Evolutionary conservation across 35 echinoderm and acorn worm genomes (phyloP).

Genomic region (Holothuria glaberrima): DNA sequence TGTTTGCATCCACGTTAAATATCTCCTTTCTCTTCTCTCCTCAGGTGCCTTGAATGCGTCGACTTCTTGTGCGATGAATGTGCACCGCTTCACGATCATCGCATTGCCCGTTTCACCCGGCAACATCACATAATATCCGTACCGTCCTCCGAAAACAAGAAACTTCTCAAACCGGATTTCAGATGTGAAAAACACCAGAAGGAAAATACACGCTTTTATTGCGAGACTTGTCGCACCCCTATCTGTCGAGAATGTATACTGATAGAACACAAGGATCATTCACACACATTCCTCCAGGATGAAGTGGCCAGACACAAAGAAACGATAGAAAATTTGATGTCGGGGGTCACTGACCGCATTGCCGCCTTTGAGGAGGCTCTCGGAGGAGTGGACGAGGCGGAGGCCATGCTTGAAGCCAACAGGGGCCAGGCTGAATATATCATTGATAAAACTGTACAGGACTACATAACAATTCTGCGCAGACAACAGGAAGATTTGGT

Average conservation of each 20-base stretch:
- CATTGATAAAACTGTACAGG: constrained; percentile 90
- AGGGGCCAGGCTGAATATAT: constrained; percentile 97
- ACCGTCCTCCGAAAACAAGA: constrained; percentile 88
- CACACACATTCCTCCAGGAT: constrained; percentile 94
- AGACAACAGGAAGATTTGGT: constrained; percentile 86
- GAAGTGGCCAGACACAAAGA: constrained; percentile 94
- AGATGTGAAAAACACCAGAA: constrained; percentile 74
- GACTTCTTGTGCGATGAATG: constrained; percentile 96
- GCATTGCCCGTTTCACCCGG: constrained; percentile 90
- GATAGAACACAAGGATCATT: constrained; percentile 95
- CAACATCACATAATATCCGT: constrained; percentile 93
- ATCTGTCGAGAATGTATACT: constrained; percentile 98
- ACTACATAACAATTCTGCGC: constrained; percentile 70
- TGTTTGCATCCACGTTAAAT: too few species aligned
- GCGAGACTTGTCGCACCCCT: constrained; percentile 84
- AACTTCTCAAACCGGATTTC: constrained; percentile 71
- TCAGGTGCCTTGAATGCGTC: constrained; percentile 93
- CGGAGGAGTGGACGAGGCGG: constrained; percentile 84
- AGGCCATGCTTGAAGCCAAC: constrained; percentile 95
- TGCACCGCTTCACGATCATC: constrained; percentile 90
- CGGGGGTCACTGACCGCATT: constrained; percentile 90
- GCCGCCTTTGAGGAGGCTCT: constrained; percentile 89
- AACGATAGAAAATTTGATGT: constrained; percentile 83
- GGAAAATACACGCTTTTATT: constrained; percentile 90
- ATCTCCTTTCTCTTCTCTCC: background rate